phyloP scores from a whole-genome alignment of 2,888 invertebrate genomes.

The Leptopilina myrica region DNA sequence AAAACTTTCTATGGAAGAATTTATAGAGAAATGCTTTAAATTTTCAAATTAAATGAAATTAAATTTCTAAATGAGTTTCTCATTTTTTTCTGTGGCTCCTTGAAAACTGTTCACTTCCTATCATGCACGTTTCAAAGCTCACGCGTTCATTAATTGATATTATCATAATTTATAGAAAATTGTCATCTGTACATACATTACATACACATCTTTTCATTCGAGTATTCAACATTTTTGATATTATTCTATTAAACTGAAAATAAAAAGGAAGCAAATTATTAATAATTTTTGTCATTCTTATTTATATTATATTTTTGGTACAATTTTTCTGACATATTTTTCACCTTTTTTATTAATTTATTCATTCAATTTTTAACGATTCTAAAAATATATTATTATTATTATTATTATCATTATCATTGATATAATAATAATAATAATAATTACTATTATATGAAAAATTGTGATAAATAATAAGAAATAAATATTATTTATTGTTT shows the following conservation, averaged over 20 bases:
- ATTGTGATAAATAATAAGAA: background rate
- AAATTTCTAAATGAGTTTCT: background rate
- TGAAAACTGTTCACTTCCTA: background rate
- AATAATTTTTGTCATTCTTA: no score
- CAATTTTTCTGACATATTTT: no score
- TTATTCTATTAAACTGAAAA: background rate
- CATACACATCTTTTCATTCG: constrained; percentile 14
- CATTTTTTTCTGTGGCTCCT: constrained; percentile 11
- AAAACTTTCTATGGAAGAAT: no score
- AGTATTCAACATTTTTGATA: background rate
- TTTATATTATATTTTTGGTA: no score
- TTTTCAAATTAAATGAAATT: background rate
- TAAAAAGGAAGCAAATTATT: constrained; percentile 12
- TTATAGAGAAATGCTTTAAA: no score
- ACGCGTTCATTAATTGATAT: constrained; percentile 5
- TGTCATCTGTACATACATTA: background rate
- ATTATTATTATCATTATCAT: no score
- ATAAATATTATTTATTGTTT: no score
- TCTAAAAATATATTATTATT: no score
- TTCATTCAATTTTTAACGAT: no score
- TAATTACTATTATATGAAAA: no score
- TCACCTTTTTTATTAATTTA: no score
- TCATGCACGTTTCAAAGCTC: constrained; percentile 27
- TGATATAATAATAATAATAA: no score
- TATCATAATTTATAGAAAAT: background rate